phyloP scores from a whole-genome alignment of 2,113 vertebrate genomes.

The Cairina moschata region DNA sequence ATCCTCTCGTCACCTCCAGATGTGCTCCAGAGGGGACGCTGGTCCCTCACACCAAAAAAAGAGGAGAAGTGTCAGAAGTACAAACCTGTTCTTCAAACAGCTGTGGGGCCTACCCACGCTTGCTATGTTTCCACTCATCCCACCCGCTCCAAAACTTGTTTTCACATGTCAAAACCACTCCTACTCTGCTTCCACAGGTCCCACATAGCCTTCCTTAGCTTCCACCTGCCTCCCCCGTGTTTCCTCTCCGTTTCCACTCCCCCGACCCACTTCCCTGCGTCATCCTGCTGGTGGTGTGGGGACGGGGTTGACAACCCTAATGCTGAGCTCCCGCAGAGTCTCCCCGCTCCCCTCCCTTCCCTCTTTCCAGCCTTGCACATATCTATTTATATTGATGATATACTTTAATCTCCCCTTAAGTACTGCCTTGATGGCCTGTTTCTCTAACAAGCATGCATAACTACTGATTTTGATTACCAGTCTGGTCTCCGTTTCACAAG shows the following conservation, averaged over 20 bases:
- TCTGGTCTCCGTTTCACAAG: background rate
- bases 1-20: background rate
- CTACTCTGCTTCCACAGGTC: conserved; percentile 45
- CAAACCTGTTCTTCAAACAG: background rate
- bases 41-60: background rate
- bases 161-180: conserved; percentile 59
- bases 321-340: background rate
- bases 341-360: background rate
- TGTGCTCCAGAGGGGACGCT: background rate
- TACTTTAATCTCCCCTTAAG: conserved; percentile 28
- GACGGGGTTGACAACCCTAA: conserved; percentile 28
- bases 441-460: conserved; percentile 30
- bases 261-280: background rate
- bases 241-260: conserved; percentile 12
- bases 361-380: background rate
- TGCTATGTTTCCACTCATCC: background rate
- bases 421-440: conserved; percentile 35
- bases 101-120: background rate
- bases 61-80: background rate
- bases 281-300: background rate
- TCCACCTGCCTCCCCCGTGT: conserved; percentile 31
- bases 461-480: conserved; percentile 32
- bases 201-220: conserved; percentile 1
- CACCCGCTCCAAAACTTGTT: background rate
- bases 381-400: conserved; percentile 43